Base-by-base conservation (phyloP, 2,113 vertebrate species). In the Psophia crepitans region DNA sequence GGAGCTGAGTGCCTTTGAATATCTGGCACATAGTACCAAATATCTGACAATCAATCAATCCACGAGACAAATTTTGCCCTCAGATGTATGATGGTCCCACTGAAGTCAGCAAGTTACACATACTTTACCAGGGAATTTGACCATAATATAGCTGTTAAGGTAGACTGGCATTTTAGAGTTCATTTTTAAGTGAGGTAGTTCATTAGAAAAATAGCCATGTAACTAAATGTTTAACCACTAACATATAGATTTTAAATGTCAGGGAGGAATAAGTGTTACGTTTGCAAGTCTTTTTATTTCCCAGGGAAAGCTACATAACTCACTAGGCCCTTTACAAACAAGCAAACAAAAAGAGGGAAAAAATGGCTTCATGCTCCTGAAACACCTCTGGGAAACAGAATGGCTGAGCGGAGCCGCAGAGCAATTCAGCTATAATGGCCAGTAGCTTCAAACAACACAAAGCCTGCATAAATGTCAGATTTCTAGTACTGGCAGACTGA, bases 371-470 rank as follows among this genome's bases (percentile, higher is more conserved):
- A 46, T 78, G 79, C 74, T 94, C 84, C 85, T 88, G 94, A 92
- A 97, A 94, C 86, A 96, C 83, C 84, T 95, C 46, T 96, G 91
- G 94, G 92, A 97, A 91, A 83, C 44, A 80, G 84, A 94, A 87
- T 61, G 84, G 65, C 57, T 94, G 87, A 92, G 56, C 6, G 8
- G 73, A 96, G 93, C 61, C 14, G 20, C 87, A 90, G 20, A 88
- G 70, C 70, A 92, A 95, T 95, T 93, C 84, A 94, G 46, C 68
- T 95, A 33, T 94, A 97, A 92, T 93, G 95, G 93, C 82, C 77
- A 89, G 79, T 61, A 92, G 87, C 81, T 97, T 97, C 96, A 96
- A 95, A 97, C 84, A 97, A 86, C 89, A 96, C 80, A 97, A 85
- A 96, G 58, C 33, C 87, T 74, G 65, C 79, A 86, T 68, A 98